phyloP scores from a whole-genome alignment of 2,888 invertebrate genomes.

The Eudemis profundana region DNA sequence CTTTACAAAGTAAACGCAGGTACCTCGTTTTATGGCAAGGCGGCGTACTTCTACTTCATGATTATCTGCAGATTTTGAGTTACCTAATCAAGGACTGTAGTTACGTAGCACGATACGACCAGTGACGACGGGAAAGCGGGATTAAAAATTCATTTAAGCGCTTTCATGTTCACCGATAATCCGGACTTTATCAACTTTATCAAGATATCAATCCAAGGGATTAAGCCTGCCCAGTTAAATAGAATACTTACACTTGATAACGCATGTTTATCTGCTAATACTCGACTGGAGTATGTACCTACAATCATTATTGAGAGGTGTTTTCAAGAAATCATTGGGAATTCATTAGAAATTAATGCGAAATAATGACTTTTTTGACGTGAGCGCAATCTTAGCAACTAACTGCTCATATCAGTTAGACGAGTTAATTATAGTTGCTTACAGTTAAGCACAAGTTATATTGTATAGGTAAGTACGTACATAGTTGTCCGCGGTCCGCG shows the following conservation, averaged over 20 bases:
- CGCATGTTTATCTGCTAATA: constrained; percentile 70
- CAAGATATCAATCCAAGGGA: constrained; percentile 82
- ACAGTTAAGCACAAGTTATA: too few species aligned
- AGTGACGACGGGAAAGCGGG: constrained; percentile 74
- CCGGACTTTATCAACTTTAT: constrained; percentile 81
- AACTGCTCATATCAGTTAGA: too few species aligned
- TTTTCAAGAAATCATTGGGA: constrained; percentile 31
- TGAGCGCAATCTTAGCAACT: too few species aligned
- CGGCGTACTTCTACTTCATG: constrained; percentile 55
- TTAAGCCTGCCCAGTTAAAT: constrained; percentile 80
- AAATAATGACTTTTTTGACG: too few species aligned
- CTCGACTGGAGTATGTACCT: constrained; percentile 53
- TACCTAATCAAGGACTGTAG: constrained; percentile 58
- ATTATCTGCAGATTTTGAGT: constrained; percentile 47
- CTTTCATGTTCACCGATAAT: constrained; percentile 84
- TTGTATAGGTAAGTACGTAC: too few species aligned
- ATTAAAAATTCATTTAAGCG: constrained; percentile 83
- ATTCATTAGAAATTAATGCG: background rate
- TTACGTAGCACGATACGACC: constrained; percentile 70
- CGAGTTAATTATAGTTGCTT: too few species aligned
- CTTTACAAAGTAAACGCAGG: constrained; percentile 32
- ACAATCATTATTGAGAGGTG: constrained; percentile 31
- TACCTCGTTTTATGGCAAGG: constrained; percentile 34
- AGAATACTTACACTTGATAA: constrained; percentile 74
- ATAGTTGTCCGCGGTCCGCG: too few species aligned